Evolutionary conservation across 2,888 invertebrate species (phyloP).

Genomic region (Ophion ventricosus): DNA sequence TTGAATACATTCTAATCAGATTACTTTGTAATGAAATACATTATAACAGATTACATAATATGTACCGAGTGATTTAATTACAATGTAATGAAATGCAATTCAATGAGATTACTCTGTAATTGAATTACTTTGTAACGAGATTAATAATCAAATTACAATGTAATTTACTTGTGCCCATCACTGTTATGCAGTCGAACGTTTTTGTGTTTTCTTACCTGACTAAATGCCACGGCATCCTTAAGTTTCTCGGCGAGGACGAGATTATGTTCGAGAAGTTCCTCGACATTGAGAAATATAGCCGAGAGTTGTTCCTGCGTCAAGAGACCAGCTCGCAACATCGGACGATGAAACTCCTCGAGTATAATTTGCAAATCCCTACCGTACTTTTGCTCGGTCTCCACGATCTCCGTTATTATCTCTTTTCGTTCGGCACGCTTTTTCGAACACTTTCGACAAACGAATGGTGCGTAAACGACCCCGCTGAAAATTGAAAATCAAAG

Average conservation of each 20-base stretch:
- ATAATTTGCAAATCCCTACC: conserved; percentile 96
- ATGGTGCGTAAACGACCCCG: conserved; percentile 90
- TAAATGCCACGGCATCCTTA: conserved; percentile 93
- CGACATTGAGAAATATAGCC: conserved; percentile 96
- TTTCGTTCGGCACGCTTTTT: conserved; percentile 95
- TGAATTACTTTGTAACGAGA: too few species aligned
- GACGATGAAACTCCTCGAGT: conserved; percentile 95
- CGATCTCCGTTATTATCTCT: conserved; percentile 97
- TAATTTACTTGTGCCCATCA: too few species aligned
- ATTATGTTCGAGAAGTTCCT: conserved; percentile 95
- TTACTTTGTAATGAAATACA: too few species aligned
- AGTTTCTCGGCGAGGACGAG: conserved; percentile 93
- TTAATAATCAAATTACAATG: too few species aligned
- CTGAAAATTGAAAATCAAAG: conserved; percentile 71
- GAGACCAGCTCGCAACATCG: conserved; percentile 96
- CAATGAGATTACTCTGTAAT: too few species aligned
- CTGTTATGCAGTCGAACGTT: too few species aligned
- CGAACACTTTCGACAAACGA: conserved; percentile 94
- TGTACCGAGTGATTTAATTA: too few species aligned
- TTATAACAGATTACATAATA: too few species aligned
- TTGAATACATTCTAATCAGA: too few species aligned
- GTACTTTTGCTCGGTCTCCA: conserved; percentile 98
- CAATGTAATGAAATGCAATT: too few species aligned
- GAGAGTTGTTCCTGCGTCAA: conserved; percentile 95
- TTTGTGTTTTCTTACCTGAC: conserved; percentile 82